phyloP scores from a whole-genome alignment of 2,113 vertebrate genomes.

The Tapirus terrestris region DNA sequence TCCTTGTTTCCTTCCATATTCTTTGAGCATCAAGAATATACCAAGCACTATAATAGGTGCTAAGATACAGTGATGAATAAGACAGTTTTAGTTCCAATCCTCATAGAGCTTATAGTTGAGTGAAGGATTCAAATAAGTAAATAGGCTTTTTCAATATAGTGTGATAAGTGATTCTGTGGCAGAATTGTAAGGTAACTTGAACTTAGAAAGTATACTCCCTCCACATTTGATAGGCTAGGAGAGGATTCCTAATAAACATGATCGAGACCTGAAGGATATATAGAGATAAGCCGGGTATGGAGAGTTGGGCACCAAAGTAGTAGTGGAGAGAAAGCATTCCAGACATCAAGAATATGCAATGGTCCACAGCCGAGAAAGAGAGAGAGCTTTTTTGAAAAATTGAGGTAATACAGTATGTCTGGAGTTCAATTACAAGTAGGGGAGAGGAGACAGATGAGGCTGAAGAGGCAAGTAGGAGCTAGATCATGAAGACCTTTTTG shows the following conservation, averaged over 20 bases:
- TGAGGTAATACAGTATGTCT: constrained; percentile 10
- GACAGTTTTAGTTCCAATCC: not conserved
- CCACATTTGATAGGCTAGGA: not conserved
- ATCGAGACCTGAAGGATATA: not conserved
- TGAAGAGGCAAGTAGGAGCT: not conserved
- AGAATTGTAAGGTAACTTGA: constrained; percentile 35
- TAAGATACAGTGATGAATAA: constrained; percentile 49
- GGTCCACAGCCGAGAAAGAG: not conserved
- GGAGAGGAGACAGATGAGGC: not conserved
- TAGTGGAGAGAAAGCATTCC: not conserved
- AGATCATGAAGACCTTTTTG: not conserved
- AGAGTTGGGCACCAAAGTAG: not conserved
- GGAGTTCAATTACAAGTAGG: constrained; percentile 13
- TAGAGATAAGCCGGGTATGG: not conserved
- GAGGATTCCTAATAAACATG: not conserved
- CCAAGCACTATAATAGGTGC: not conserved
- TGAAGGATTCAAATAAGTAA: constrained; percentile 34
- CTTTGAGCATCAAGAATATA: constrained; percentile 27
- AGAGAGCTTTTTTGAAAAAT: constrained; percentile 25
- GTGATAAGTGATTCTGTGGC: constrained; percentile 25
- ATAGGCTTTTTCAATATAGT: constrained; percentile 1
- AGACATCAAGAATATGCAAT: not conserved
- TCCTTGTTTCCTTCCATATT: not conserved
- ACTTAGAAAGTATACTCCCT: not conserved
- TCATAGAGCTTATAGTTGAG: not conserved